Percentiles rank a stretch among this genome's conserved stretches.
Evolutionary conservation across 1,140 invertebrate genomes (phyloP).

Genomic region (Lycorma delicatula): DNA sequence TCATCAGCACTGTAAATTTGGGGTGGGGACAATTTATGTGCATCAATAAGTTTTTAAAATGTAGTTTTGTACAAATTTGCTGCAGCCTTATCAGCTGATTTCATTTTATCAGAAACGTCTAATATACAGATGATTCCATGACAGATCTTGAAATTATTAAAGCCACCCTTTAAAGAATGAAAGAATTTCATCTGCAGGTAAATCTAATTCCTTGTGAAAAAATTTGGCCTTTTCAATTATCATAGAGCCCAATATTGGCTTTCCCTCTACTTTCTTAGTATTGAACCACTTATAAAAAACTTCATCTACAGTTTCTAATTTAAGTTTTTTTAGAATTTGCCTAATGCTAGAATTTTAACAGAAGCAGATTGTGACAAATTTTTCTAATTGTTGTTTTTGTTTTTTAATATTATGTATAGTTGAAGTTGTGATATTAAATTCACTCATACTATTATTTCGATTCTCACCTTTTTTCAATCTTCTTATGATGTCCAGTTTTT

Average conservation of each 20-base stretch:
- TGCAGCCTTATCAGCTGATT: not conserved
- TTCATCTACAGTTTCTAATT: slow-evolving; percentile 9
- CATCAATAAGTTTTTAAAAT: not conserved
- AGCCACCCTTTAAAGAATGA: slow-evolving; percentile 8
- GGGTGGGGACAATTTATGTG: not conserved
- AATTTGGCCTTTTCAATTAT: slow-evolving; percentile 11
- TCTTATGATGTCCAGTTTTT: too few species aligned
- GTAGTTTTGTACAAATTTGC: too few species aligned
- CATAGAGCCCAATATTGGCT: slow-evolving; percentile 13
- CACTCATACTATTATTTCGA: too few species aligned
- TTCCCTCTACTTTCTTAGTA: slow-evolving; percentile 14
- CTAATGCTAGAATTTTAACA: not conserved
- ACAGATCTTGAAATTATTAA: slow-evolving; percentile 11
- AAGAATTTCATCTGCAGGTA: not conserved
- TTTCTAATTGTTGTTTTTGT: slow-evolving; percentile 3
- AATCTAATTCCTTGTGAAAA: not conserved
- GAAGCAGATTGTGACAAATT: slow-evolving; percentile 1
- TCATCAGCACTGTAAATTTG: slow-evolving; percentile 9
- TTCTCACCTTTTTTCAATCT: too few species aligned
- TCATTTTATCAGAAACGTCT: slow-evolving; percentile 1
- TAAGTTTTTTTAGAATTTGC: slow-evolving; percentile 15
- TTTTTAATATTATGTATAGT: too few species aligned
- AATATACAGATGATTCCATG: slow-evolving; percentile 8
- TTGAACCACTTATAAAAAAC: slow-evolving; percentile 13
- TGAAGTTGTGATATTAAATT: too few species aligned